Evolutionary conservation across 64 coral and sea anemone species (phyloP), one percentile per base, ranked within the genome.

Genomic region (Stylophora pistillata): DNA sequence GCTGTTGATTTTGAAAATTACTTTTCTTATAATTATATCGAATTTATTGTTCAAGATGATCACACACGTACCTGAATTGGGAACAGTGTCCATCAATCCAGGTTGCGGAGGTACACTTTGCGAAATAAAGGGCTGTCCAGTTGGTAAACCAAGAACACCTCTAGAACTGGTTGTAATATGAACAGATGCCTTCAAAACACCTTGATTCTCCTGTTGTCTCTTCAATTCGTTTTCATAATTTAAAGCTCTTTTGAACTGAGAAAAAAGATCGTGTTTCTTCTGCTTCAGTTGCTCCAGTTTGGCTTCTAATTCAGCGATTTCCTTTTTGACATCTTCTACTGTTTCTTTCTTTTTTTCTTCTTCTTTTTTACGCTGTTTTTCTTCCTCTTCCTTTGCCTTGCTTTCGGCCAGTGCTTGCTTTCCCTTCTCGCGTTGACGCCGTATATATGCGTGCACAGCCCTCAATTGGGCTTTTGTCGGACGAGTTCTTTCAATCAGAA

Each of bases 291-390:
- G 79, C 55, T 83, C 77, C 21, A 97, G 64, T 23, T 97, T 97
- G 14, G 56, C 71, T 72, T 96, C 91, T 58, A 93, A 92, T 30
- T 79, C 77, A 21, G 74, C 74, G 15, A 97, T 97, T 53, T 93
- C 81, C 61, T 89, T 90, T 58, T 92, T 89, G 0, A 97, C 95
- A 89, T 90, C 91, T 78, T 97, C 95, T 20, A 97, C 88, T 70
- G 91, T 89, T 89, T 93, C 95, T 81, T 97, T 97, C 59, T 92
- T 97, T 56, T 93, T 97, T 69, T 92, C 87, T 59, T 93, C 87
- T 76, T 97, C 91, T 34, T 88, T 89, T 23, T 97, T 97, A 55
- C 92, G 71, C 81, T 76, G 76, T 74, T 82, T 96, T 74, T 90
- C 83, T 89, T 92, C 91, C 79, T 93, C 91, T 81, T 96, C 95